These are phyloP conservation scores for Aplysina aerophoba DNA, from an alignment of 37 sponge, comb jelly and placozoan species.

Conservation along the genomic window DNA sequence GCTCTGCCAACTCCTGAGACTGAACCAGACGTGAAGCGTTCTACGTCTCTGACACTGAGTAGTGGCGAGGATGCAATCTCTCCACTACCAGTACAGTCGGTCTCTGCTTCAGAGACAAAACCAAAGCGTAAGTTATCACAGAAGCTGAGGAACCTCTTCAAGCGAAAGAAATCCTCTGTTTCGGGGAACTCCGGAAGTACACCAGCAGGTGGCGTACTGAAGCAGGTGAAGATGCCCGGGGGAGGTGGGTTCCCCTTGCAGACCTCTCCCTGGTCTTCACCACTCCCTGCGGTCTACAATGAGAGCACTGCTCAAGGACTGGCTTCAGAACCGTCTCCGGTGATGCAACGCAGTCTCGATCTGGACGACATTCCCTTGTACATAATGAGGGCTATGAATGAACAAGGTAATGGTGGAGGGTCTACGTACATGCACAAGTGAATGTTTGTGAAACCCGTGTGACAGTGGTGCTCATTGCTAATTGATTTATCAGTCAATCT, in stretches of 20 bases:
- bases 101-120: neutral
- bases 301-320: too few species aligned
- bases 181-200: too few species aligned
- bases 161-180: neutral
- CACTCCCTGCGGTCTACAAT: too few species aligned
- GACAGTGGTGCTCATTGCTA: too few species aligned
- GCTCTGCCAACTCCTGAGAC: neutral
- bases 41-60: neutral
- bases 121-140: neutral
- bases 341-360: neutral
- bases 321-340: neutral
- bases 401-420: neutral
- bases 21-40: neutral
- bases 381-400: neutral
- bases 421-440: neutral
- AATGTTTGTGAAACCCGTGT: neutral
- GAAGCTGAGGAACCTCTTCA: neutral
- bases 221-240: too few species aligned
- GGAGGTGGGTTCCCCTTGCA: too few species aligned
- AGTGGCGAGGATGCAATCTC: too few species aligned
- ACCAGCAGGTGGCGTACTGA: too few species aligned
- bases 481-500: too few species aligned
- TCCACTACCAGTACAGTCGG: neutral
- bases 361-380: conserved; percentile 8
- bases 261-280: too few species aligned